Evolutionary conservation across 2,888 invertebrate species (phyloP).

Genomic region (Anthrax anthrax): DNA sequence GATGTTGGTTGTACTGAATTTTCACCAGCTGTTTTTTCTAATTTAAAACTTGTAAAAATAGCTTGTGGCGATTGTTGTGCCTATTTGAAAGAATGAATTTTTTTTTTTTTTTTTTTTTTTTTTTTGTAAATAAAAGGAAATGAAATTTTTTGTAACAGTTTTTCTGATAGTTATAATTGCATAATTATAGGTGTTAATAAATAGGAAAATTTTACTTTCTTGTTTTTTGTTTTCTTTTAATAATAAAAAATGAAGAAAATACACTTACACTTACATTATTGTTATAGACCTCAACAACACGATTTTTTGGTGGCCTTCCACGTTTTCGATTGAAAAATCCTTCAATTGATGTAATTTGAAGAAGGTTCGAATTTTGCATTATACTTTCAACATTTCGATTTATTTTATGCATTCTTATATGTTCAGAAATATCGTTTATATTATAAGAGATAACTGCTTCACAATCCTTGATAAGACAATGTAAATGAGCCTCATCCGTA

Average conservation of each 20-base stretch:
- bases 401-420: conserved; percentile 16
- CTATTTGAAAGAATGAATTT: conserved; percentile 29
- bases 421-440: conserved; percentile 15
- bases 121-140: background rate
- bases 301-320: conserved; percentile 92
- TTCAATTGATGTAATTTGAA: conserved; percentile 55
- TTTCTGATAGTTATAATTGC: no score
- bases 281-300: conserved; percentile 82
- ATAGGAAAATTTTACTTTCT: conserved; percentile 1
- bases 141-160: no score
- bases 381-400: conserved; percentile 10
- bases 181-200: no score
- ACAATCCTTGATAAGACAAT: conserved; percentile 17
- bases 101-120: no score
- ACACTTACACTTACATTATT: conserved; percentile 49
- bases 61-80: conserved; percentile 66
- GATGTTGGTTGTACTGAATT: conserved; percentile 13
- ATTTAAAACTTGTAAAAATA: conserved; percentile 83
- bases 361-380: conserved; percentile 15
- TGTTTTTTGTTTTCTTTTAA: background rate
- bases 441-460: conserved; percentile 16
- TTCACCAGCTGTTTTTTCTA: conserved; percentile 48
- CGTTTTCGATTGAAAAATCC: conserved; percentile 86
- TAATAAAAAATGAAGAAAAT: background rate
- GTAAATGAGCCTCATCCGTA: conserved; percentile 14